Percentiles rank a stretch among this genome's conserved stretches.
Conservation (phyloP, 2,888 invertebrate species). For the Pandemis cinnamomeana region DNA sequence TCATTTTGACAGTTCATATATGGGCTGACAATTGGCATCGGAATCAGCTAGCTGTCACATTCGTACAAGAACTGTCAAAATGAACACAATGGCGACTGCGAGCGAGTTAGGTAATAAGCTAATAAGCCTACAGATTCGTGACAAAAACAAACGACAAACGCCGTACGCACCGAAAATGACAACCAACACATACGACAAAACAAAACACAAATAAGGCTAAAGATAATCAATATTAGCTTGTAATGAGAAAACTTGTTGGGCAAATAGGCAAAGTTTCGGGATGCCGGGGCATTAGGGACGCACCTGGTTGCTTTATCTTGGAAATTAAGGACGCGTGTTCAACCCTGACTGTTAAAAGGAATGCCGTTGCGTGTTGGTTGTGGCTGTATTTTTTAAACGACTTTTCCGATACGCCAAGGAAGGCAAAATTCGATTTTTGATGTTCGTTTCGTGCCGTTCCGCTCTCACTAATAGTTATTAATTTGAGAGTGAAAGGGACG, state of each 20-base stretch:
- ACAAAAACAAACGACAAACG: conserved; percentile 12
- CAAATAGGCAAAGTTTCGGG: conserved; percentile 39
- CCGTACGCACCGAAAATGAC: conserved; percentile 13
- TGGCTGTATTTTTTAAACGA: too few species aligned
- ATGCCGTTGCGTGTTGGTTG: not conserved
- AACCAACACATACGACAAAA: conserved; percentile 24
- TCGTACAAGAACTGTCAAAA: too few species aligned
- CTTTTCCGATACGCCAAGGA: too few species aligned
- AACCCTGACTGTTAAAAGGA: conserved; percentile 1
- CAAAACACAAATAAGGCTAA: conserved; percentile 33
- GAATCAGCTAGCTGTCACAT: too few species aligned
- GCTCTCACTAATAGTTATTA: too few species aligned
- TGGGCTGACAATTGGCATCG: too few species aligned
- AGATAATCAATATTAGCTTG: conserved; percentile 42
- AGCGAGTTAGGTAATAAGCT: too few species aligned
- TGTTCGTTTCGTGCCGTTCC: too few species aligned
- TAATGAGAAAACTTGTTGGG: conserved; percentile 42
- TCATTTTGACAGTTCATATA: too few species aligned
- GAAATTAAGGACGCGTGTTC: conserved; percentile 22
- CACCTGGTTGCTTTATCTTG: conserved; percentile 36
- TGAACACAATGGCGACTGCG: too few species aligned
- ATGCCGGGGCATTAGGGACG: conserved; percentile 21
- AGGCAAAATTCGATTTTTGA: too few species aligned
- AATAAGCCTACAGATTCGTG: not conserved
- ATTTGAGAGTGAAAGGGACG: too few species aligned